These are phyloP conservation scores for Drosophila ogumai DNA, from an alignment of 1,140 invertebrate species.

Conservation along the genomic window DNA sequence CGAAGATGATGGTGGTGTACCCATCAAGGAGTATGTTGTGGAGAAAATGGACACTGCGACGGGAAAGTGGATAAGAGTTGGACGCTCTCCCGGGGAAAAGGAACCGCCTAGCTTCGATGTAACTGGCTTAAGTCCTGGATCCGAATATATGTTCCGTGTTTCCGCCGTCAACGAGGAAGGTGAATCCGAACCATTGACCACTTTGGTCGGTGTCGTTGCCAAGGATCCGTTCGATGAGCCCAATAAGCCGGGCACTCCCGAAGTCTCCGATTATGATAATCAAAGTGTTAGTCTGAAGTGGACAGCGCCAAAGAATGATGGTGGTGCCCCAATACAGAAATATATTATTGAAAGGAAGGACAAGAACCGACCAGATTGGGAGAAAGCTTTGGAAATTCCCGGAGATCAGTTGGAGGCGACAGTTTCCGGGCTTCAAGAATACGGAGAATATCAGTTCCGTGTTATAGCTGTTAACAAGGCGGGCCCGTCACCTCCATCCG, in stretches of 20 bases:
- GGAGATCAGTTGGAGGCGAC: constrained; percentile 91
- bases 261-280: constrained; percentile 96
- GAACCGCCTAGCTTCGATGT: constrained; percentile 93
- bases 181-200: constrained; percentile 96
- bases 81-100: constrained; percentile 89
- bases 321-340: constrained; percentile 97
- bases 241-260: constrained; percentile 94
- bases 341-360: constrained; percentile 99
- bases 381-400: constrained; percentile 94
- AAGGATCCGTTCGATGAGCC: constrained; percentile 98
- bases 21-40: constrained; percentile 97
- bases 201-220: constrained; percentile 93
- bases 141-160: constrained; percentile 98
- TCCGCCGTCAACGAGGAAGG: constrained; percentile 98
- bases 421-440: constrained; percentile 95
- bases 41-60: constrained; percentile 97
- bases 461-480: constrained; percentile 98
- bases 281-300: constrained; percentile 97
- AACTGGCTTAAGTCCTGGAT: constrained; percentile 94
- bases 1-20: constrained; percentile 96
- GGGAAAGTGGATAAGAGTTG: constrained; percentile 95
- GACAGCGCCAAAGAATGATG: constrained; percentile 95
- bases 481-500: constrained; percentile 96
- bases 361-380: constrained; percentile 95
- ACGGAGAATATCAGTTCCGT: constrained; percentile 97